Conservation (phyloP, 2,113 vertebrate species). For the Pipra filicauda region DNA sequence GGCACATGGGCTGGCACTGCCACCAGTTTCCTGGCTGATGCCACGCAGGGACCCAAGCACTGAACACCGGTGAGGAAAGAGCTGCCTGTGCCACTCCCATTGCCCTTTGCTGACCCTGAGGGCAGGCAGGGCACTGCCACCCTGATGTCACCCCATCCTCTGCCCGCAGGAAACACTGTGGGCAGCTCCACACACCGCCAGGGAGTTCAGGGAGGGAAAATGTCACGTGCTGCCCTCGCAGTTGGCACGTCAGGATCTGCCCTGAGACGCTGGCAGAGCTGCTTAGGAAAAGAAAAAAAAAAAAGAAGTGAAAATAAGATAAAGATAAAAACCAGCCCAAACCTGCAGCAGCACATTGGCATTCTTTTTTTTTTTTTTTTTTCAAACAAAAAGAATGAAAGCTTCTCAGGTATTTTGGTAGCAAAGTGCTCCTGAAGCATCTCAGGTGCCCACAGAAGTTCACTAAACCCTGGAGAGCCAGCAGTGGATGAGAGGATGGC, state of each 20-base stretch:
- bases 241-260: not conserved
- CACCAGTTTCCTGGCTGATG: not conserved
- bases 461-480: fast-evolving
- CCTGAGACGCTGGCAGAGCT: not conserved
- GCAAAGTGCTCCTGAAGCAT: not conserved
- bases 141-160: not conserved
- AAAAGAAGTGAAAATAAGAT: fast-evolving
- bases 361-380: not conserved
- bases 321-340: not conserved
- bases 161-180: fast-evolving
- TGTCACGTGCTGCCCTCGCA: fast-evolving
- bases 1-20: not conserved
- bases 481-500: not conserved
- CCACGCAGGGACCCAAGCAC: not conserved
- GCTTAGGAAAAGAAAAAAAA: not conserved
- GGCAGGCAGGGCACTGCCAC: no score
- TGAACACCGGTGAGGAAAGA: not conserved
- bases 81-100: not conserved
- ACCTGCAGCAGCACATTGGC: not conserved
- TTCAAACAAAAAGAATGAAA: not conserved
- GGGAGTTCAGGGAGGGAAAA: not conserved
- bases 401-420: not conserved
- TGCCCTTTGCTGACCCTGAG: not conserved
- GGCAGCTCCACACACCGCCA: no score
- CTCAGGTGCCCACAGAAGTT: not conserved